These are phyloP conservation scores for Dinomys branickii DNA, from an alignment of 2,113 vertebrate species.

Conservation along the genomic window DNA sequence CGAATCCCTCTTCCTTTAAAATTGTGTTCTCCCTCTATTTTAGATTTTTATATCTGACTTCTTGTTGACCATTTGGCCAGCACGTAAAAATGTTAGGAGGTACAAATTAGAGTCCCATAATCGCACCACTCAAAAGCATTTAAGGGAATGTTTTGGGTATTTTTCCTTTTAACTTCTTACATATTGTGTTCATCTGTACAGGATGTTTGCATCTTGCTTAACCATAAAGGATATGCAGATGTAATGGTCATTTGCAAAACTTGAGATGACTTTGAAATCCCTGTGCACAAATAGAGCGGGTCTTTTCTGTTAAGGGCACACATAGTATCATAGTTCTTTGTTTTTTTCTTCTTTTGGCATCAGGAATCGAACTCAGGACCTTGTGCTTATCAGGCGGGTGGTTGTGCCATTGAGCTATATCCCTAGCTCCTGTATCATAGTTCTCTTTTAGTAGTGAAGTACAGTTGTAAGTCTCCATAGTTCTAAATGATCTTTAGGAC, in stretches of 20 bases:
- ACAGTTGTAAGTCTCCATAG: neutral
- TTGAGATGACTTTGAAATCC: neutral
- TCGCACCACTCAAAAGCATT: neutral
- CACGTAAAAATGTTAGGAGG: neutral
- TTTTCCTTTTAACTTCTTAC: neutral
- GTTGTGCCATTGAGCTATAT: too few relatives aligned
- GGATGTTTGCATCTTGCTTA: neutral
- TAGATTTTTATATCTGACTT: neutral
- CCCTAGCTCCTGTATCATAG: too few relatives aligned
- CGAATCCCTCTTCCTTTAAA: neutral
- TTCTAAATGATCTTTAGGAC: neutral
- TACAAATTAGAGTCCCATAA: neutral
- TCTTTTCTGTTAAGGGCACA: neutral
- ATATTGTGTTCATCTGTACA: neutral
- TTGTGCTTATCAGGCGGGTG: too few relatives aligned
- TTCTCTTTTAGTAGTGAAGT: neutral
- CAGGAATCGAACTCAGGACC: too few relatives aligned
- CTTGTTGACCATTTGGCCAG: neutral
- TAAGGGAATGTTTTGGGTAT: neutral
- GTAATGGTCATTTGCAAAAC: neutral
- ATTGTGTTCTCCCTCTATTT: neutral
- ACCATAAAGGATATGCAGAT: neutral
- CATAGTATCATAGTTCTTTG: neutral
- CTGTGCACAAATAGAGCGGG: neutral
- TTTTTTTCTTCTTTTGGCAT: too few relatives aligned